Conservation (phyloP, 2,888 invertebrate genomes). For the Hirtodrosophila cameraria region DNA sequence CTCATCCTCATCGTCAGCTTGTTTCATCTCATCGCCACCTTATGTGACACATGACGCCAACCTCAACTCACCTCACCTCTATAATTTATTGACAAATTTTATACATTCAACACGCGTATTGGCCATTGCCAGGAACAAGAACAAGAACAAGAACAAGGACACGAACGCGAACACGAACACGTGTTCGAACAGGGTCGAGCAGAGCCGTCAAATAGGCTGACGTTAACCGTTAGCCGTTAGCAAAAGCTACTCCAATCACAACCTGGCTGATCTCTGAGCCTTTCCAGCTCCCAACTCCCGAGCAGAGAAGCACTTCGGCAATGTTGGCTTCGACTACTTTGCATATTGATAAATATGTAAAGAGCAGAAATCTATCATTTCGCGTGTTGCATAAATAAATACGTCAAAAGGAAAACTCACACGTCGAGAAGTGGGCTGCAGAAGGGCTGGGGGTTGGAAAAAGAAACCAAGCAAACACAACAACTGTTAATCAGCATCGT, state of each 20-base stretch:
- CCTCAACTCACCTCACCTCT: too few relatives aligned
- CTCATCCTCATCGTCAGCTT: background rate
- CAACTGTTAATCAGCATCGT: background rate
- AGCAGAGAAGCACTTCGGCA: too few relatives aligned
- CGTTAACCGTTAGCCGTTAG: too few relatives aligned
- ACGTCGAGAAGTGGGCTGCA: background rate
- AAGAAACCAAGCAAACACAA: background rate
- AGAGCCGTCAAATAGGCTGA: too few relatives aligned
- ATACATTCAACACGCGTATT: constrained; percentile 60
- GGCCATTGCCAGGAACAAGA: constrained; percentile 52
- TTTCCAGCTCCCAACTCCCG: background rate
- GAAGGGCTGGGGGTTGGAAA: background rate
- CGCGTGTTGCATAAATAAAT: constrained; percentile 61
- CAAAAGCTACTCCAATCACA: constrained; percentile 25
- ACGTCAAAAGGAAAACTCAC: constrained; percentile 35
- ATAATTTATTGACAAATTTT: constrained; percentile 64
- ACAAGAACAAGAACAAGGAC: constrained; percentile 15
- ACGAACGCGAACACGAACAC: constrained; percentile 24
- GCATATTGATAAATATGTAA: constrained; percentile 58
- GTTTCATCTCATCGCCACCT: constrained; percentile 5
- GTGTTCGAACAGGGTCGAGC: too few relatives aligned
- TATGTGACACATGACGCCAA: constrained; percentile 52
- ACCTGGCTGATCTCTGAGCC: constrained; percentile 25
- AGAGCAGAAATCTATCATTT: constrained; percentile 59
- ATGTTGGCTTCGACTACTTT: constrained; percentile 31